phyloP scores from a whole-genome alignment of 2,797 vertebrate genomes.

The Octomys mimax region DNA sequence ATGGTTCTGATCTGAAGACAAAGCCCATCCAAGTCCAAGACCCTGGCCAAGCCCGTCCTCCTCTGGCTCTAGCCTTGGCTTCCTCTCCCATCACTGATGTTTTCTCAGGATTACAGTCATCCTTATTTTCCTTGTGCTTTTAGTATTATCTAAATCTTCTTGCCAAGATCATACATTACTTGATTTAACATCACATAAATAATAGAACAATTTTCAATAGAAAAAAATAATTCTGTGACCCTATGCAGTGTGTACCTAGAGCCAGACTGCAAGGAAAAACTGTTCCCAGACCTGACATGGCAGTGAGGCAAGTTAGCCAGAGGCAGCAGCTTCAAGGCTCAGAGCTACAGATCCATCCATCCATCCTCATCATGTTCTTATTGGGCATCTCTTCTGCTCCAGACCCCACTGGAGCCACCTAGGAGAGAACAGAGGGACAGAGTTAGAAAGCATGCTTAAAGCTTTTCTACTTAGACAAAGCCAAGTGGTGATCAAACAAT shows the following conservation, averaged over 20 bases:
- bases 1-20: conserved; percentile 42
- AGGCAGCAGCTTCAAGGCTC: neutral
- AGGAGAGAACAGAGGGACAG: neutral
- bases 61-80: conserved; percentile 40
- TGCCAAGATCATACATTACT: neutral
- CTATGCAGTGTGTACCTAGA: neutral
- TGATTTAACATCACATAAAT: conserved; percentile 53
- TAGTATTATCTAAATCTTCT: neutral
- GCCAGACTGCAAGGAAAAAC: neutral
- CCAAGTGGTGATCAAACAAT: neutral
- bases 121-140: conserved; percentile 64
- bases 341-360: neutral
- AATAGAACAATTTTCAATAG: conserved; percentile 36
- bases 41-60: conserved; percentile 56
- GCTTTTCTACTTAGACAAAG: neutral
- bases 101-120: neutral
- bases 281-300: neutral
- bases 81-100: conserved; percentile 42
- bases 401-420: neutral
- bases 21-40: conserved; percentile 57
- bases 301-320: neutral
- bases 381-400: neutral
- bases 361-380: neutral
- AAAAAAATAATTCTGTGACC: neutral
- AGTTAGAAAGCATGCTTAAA: neutral